These are phyloP conservation scores for Thalpophila matura DNA, from an alignment of 2,888 invertebrate genomes.

Conservation along the genomic window DNA sequence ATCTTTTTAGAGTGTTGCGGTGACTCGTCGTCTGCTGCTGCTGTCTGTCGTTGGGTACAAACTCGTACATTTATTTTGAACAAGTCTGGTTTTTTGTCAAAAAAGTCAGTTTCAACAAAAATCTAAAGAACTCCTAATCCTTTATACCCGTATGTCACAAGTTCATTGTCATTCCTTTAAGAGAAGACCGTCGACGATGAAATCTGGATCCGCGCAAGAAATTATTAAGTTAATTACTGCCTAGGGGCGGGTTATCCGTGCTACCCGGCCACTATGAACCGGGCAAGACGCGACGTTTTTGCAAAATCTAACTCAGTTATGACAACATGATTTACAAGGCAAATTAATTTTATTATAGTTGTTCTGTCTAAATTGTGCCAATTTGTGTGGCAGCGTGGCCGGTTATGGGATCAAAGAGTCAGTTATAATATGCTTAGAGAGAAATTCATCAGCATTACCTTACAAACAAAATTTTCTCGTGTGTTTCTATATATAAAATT, in stretches of 20 bases:
- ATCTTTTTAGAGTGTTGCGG: too few relatives aligned
- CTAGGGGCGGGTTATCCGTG: constrained; percentile 47
- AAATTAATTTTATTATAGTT: constrained; percentile 51
- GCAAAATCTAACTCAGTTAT: constrained; percentile 51
- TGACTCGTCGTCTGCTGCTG: too few relatives aligned
- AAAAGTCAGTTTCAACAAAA: too few relatives aligned
- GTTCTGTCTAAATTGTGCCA: constrained; percentile 26
- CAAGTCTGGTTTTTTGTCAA: too few relatives aligned
- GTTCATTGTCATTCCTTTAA: constrained; percentile 61
- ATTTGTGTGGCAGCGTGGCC: constrained; percentile 14
- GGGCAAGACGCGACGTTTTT: constrained; percentile 52
- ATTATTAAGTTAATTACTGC: constrained; percentile 69
- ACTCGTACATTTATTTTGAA: too few relatives aligned
- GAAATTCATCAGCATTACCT: background rate
- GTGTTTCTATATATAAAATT: too few relatives aligned
- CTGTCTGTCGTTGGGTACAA: too few relatives aligned
- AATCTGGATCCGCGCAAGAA: constrained; percentile 59
- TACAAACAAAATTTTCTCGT: too few relatives aligned
- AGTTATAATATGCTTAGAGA: background rate
- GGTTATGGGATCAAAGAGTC: background rate
- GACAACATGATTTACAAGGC: constrained; percentile 53
- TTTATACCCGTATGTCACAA: constrained; percentile 31
- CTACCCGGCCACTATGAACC: constrained; percentile 39
- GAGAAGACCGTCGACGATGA: constrained; percentile 38
- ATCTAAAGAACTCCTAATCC: too few relatives aligned